Evolutionary conservation across 2,888 invertebrate species (phyloP).

Genomic region (Aplocera efformata): DNA sequence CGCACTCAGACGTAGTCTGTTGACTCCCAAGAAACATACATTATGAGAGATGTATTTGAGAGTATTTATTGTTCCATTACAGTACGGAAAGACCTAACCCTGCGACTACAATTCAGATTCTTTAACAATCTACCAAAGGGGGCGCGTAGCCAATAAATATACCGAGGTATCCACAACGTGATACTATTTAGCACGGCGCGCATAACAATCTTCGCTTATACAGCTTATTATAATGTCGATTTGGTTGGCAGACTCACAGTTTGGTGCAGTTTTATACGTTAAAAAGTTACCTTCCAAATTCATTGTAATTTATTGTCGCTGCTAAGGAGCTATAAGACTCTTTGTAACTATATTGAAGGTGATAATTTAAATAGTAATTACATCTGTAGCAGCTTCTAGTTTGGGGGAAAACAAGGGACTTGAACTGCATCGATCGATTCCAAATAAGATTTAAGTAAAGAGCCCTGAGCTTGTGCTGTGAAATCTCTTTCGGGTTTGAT

Average conservation of each 20-base stretch:
- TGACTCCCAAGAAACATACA: slow-evolving; percentile 28
- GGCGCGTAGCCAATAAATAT: slow-evolving; percentile 89
- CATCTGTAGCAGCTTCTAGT: too few species aligned
- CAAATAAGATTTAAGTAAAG: too few species aligned
- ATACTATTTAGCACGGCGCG: slow-evolving; percentile 68
- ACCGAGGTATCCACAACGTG: slow-evolving; percentile 60
- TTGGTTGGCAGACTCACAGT: slow-evolving; percentile 58
- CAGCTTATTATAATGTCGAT: slow-evolving; percentile 60
- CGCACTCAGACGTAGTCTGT: slow-evolving; percentile 27
- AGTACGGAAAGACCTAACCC: slow-evolving; percentile 98
- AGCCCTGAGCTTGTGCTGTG: too few species aligned
- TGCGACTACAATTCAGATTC: slow-evolving; percentile 97
- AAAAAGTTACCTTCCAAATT: not conserved
- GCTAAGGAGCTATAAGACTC: too few species aligned
- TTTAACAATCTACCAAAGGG: slow-evolving; percentile 95
- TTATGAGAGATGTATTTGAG: slow-evolving; percentile 52
- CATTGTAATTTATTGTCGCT: too few species aligned
- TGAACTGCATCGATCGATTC: too few species aligned
- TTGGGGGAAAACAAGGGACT: too few species aligned
- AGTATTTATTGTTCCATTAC: slow-evolving; percentile 81
- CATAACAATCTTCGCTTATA: slow-evolving; percentile 71
- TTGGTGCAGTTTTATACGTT: slow-evolving; percentile 61
- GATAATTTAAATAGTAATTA: too few species aligned
- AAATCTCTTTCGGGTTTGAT: too few species aligned
- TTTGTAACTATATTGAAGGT: too few species aligned